Evolutionary conservation across 64 coral and sea anemone genomes (phyloP), one percentile per base, ranked within the genome.

Genomic region (Montipora cactus): DNA sequence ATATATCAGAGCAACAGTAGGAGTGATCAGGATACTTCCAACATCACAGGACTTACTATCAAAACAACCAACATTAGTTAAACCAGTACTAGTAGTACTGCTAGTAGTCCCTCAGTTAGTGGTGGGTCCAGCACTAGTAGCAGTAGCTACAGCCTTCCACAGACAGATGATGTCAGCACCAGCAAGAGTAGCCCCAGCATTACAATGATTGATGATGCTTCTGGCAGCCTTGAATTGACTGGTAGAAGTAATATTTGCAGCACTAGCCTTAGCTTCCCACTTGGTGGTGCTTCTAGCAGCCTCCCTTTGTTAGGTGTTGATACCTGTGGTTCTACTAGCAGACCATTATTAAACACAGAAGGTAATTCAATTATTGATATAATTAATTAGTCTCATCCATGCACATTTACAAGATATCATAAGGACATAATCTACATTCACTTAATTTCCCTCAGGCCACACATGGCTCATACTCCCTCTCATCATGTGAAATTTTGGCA

Each of bases 151-250:
- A 69, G 67, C 67, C 67, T 69, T 69, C 67, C 68, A 81, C 16
- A 18, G 50, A 89, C 44, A 94, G 68, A 21, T n/a, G 87, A 10
- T 64, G 81, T 73, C 15, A 50, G 28, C 47, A 81, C 73, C 50
- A 89, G 8, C 28, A 57, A 57, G 53, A 69, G 66, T 69, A 69
- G 66, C 19, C 66, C 19, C 66, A 69, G 66, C 66, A 69, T 69
- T 20, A 14, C 66, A 69, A 69, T 69, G 66, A 69, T 18, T 69
- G 66, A 20, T 69, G 5, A 57, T 57, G 53, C 19, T 69, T 1
- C 66, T 69, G 3, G 16, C 66, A 69, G 66, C 5, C 66, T 69
- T 20, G 14, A 69, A 69, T 69, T 69, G 19, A 14, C 66, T 69
- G 66, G 66, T 69, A 20, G 66, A 18, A 20, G 13, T 15, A 69